Evolutionary conservation across 2,797 vertebrate species (phyloP).

Genomic region (Aplochiton taeniatus): DNA sequence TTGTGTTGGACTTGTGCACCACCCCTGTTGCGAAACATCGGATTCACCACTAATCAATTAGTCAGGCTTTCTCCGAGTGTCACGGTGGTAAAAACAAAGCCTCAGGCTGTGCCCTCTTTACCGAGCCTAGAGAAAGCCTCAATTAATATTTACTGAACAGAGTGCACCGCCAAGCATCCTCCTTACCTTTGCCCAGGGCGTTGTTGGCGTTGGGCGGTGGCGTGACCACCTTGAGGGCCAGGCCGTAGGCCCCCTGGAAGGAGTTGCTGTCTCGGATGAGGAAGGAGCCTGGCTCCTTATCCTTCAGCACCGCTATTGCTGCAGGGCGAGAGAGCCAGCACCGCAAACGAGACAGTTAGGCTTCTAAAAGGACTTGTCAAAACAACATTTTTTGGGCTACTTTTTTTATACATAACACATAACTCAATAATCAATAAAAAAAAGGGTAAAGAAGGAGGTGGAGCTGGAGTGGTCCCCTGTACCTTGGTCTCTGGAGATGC

Average conservation of each 20-base stretch:
- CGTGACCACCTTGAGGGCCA: slow-evolving; percentile 79
- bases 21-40: too few species aligned
- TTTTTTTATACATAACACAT: too few species aligned
- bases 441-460: too few species aligned
- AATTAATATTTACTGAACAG: background rate
- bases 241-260: slow-evolving; percentile 82
- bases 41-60: too few species aligned
- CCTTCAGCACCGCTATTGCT: slow-evolving; percentile 79
- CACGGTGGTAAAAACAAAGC: too few species aligned
- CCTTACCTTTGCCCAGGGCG: slow-evolving; percentile 63
- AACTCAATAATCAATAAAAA: too few species aligned
- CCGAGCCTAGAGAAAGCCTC: background rate
- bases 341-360: background rate
- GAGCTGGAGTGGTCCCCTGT: too few species aligned
- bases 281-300: slow-evolving; percentile 77
- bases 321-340: slow-evolving; percentile 9
- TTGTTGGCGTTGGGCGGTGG: slow-evolving; percentile 68
- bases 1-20: too few species aligned
- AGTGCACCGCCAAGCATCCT: too few species aligned
- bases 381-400: background rate
- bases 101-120: background rate
- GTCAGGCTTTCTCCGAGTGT: too few species aligned
- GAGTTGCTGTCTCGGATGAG: slow-evolving; percentile 82
- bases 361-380: background rate
- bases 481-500: slow-evolving; percentile 93